Base-by-base conservation (phyloP, 2,888 invertebrate species). In the Labia minor region DNA sequence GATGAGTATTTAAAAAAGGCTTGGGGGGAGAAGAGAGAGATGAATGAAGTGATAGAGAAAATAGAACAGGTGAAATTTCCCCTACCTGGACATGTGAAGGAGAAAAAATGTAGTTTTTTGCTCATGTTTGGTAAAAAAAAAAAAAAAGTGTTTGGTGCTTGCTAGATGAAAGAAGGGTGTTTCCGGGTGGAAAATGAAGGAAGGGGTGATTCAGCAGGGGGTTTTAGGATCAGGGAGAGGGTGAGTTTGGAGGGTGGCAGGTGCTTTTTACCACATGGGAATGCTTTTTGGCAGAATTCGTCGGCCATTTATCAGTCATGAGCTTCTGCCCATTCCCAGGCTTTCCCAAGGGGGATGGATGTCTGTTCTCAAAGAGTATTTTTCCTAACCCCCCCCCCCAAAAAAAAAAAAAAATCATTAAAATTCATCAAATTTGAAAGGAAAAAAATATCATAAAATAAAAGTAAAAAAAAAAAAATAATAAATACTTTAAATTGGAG, bases 241-340 rank as follows among this genome's bases (percentile, higher is more conserved):
- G n/a, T n/a, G n/a, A n/a, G n/a, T n/a, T n/a, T n/a, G n/a, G n/a
- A 26, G 3, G 26, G 8, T 3, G 26, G 26, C 26, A 26, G 26
- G 26, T 26, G 26, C 49, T 49, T 16, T 49, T 49, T 14, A 14
- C 49, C 49, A 49, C 49, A 49, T 14, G 49, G 49, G 49, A 49
- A 49, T 49, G 49, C 49, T 49, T 49, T 49, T 49, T 49, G 49
- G 49, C 49, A 49, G 49, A 49, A 49, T 49, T 49, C 49, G 49
- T 49, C 49, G 49, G 49, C 49, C 49, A 49, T 49, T 49, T 49
- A 49, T 49, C 49, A 49, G 49, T 49, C 49, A 49, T 49, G 49
- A 49, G 49, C 49, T 49, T 49, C 49, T 49, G 49, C 49, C 49
- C 49, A 49, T 49, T 49, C 49, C 49, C n/a, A 49, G 49, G 49